Evolutionary conservation across 2,888 invertebrate species (phyloP).

Genomic region (Polietes domitor): DNA sequence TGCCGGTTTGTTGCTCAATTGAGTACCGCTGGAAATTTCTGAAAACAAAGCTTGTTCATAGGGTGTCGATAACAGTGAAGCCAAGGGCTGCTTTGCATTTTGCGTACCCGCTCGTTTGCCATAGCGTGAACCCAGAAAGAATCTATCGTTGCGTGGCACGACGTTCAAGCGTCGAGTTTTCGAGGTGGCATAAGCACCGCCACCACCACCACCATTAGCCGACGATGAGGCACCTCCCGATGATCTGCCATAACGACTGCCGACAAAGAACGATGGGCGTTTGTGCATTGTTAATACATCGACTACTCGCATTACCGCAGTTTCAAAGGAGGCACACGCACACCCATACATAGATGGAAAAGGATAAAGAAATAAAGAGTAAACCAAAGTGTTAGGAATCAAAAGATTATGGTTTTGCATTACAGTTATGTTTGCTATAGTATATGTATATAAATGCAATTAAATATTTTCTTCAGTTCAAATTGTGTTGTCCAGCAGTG

Average conservation of each 20-base stretch:
- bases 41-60: slow-evolving; percentile 66
- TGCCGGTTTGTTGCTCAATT: slow-evolving; percentile 60
- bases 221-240: slow-evolving; percentile 59
- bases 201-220: slow-evolving; percentile 51
- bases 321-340: neutral
- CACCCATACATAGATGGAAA: no score
- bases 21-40: slow-evolving; percentile 64
- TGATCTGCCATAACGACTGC: slow-evolving; percentile 81
- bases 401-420: slow-evolving; percentile 22
- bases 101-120: slow-evolving; percentile 77
- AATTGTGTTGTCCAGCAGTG: no score
- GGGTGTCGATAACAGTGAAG: slow-evolving; percentile 59
- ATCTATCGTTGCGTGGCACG: slow-evolving; percentile 80
- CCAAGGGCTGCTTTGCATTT: slow-evolving; percentile 46
- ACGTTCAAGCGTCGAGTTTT: slow-evolving; percentile 78
- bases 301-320: slow-evolving; percentile 52
- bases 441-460: slow-evolving; percentile 18
- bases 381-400: neutral
- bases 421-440: slow-evolving; percentile 39
- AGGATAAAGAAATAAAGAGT: neutral
- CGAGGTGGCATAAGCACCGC: slow-evolving; percentile 71
- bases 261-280: slow-evolving; percentile 81
- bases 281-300: slow-evolving; percentile 72
- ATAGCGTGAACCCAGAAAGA: slow-evolving; percentile 80
- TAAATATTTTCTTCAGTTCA: neutral